Conservation (phyloP, 1,140 invertebrate species). For the Drosophila takahashii region DNA sequence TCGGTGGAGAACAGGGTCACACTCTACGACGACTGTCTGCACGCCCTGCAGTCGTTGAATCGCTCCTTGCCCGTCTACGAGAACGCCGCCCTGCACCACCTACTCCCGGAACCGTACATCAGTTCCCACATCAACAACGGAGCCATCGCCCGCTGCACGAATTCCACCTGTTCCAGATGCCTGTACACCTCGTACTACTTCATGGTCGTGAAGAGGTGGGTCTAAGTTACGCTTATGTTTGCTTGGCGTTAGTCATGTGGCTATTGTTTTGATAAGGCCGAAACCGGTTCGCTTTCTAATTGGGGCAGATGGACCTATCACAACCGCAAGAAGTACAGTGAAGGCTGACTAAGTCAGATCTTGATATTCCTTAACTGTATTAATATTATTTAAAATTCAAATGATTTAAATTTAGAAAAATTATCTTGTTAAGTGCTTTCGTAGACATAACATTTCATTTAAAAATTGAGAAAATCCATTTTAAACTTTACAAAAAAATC, state of each 20-base stretch:
- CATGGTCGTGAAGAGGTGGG: constrained; percentile 81
- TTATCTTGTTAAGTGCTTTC: too few species aligned
- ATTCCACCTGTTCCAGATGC: constrained; percentile 65
- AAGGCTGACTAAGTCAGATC: not conserved
- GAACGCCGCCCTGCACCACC: constrained; percentile 58
- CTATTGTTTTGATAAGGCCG: constrained; percentile 25
- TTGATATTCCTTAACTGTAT: too few species aligned
- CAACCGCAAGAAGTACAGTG: constrained; percentile 45
- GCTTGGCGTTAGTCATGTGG: constrained; percentile 30
- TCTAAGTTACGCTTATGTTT: constrained; percentile 3
- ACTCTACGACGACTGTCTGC: constrained; percentile 76
- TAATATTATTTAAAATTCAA: too few species aligned
- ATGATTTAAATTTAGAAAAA: too few species aligned
- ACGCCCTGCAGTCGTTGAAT: constrained; percentile 65
- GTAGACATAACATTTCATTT: too few species aligned
- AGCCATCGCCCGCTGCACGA: constrained; percentile 72
- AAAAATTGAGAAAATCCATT: too few species aligned
- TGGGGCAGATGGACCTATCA: constrained; percentile 35
- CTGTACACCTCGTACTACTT: constrained; percentile 83
- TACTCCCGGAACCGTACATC: constrained; percentile 76
- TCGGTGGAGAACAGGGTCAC: constrained; percentile 72
- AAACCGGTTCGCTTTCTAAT: constrained; percentile 39
- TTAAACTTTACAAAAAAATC: too few species aligned
- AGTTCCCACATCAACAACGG: constrained; percentile 74
- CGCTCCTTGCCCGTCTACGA: constrained; percentile 62